These are phyloP conservation scores for Drosophila cardini DNA, from an alignment of 1,140 invertebrate genomes.

Conservation along the genomic window DNA sequence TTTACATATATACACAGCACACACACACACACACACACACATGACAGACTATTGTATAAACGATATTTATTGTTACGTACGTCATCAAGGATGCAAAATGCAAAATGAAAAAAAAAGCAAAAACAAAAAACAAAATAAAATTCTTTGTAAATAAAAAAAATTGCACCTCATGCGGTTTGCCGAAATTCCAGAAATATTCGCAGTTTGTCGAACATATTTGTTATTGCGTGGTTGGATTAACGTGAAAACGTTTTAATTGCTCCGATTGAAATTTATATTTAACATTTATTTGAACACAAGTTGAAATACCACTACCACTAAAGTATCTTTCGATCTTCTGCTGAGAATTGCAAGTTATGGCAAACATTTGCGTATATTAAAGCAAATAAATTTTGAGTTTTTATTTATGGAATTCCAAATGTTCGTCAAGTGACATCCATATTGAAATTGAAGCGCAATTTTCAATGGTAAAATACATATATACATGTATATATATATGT, in stretches of 20 bases:
- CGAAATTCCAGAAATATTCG: constrained; percentile 10
- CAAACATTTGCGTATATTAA: neutral
- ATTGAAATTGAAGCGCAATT: constrained; percentile 19
- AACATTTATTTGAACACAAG: constrained; percentile 7
- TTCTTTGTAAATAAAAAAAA: neutral
- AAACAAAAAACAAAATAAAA: neutral
- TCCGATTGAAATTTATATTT: constrained; percentile 48
- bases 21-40: neutral
- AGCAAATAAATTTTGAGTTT: neutral
- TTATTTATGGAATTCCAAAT: neutral
- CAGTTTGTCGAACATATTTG: constrained; percentile 46
- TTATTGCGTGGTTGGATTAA: constrained; percentile 29
- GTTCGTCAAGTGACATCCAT: constrained; percentile 26
- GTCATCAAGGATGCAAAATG: constrained; percentile 56
- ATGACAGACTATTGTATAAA: constrained; percentile 11
- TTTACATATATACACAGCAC: neutral
- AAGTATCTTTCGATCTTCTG: neutral
- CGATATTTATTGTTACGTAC: constrained; percentile 62
- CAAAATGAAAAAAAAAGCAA: constrained; percentile 7
- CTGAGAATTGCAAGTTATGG: neutral
- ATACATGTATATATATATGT: constrained; percentile 18
- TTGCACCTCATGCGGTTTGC: constrained; percentile 12
- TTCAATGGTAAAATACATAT: neutral
- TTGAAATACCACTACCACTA: neutral
- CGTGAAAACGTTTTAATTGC: constrained; percentile 61